Conservation (phyloP, 2,888 invertebrate genomes). For the Sympetrum striolatum region DNA sequence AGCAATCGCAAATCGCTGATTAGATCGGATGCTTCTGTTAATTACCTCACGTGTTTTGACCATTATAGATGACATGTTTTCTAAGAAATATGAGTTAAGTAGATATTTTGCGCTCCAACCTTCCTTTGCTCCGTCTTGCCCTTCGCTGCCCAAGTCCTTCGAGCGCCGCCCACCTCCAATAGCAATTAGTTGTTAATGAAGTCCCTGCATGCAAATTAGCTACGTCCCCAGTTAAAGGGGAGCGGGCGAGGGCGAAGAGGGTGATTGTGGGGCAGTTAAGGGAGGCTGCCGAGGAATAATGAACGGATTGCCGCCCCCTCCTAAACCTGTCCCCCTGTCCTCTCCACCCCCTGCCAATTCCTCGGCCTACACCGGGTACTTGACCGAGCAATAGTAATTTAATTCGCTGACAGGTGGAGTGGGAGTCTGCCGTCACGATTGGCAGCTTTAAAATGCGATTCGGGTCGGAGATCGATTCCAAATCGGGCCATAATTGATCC, state of each 20-base stretch:
- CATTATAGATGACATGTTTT: no score
- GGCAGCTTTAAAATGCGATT: not conserved
- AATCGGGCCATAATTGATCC: not conserved
- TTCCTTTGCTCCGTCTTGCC: not conserved
- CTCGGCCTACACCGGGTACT: not conserved
- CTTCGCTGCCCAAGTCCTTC: not conserved
- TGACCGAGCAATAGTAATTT: not conserved
- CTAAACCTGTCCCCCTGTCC: no score
- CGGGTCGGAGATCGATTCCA: not conserved
- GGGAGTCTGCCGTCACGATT: not conserved
- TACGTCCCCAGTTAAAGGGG: not conserved
- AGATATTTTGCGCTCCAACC: not conserved
- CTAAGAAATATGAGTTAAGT: no score
- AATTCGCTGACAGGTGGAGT: not conserved
- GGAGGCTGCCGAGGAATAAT: not conserved
- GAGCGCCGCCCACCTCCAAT: not conserved
- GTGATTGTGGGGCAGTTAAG: not conserved
- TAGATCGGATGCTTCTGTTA: no score
- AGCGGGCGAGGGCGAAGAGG: not conserved
- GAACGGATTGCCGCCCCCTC: not conserved
- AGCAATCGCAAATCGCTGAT: no score
- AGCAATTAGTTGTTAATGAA: constrained; percentile 38
- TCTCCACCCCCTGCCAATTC: not conserved
- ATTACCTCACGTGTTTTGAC: no score
- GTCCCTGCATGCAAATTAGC: constrained; percentile 32